Conservation (phyloP, 1,140 invertebrate genomes). For the Drosophila teissieri region DNA sequence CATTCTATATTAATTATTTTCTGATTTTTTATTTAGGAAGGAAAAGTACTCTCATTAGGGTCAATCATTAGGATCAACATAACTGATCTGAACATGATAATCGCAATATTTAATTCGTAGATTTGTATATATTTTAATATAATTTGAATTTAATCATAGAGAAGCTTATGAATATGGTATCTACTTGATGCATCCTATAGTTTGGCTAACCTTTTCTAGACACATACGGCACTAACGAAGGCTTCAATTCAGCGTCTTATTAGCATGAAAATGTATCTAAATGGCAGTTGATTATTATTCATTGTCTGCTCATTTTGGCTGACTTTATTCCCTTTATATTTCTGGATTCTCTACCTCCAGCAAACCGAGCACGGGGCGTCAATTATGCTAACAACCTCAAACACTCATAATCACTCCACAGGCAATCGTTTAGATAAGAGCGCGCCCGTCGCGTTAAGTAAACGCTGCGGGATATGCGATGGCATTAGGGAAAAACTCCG, state of each 20-base stretch:
- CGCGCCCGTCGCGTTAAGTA: conserved; percentile 67
- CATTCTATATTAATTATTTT: too few species aligned
- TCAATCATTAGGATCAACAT: too few species aligned
- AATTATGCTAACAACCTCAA: conserved; percentile 82
- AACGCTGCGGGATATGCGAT: conserved; percentile 77
- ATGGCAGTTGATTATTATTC: conserved; percentile 80
- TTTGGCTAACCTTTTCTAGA: too few species aligned
- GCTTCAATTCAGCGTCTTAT: conserved; percentile 53
- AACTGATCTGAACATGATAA: too few species aligned
- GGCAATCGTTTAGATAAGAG: conserved; percentile 82
- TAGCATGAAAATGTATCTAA: conserved; percentile 70
- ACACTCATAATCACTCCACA: conserved; percentile 83
- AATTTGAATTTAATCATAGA: too few species aligned
- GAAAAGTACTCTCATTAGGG: too few species aligned
- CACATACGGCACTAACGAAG: neutral
- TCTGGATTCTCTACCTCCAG: conserved; percentile 20
- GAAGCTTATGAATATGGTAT: too few species aligned
- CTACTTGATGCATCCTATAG: too few species aligned
- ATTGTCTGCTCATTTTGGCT: conserved; percentile 57
- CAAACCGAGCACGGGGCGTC: conserved; percentile 68
- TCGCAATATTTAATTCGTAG: too few species aligned
- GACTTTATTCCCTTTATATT: conserved; percentile 36
- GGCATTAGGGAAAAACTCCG: conserved; percentile 34
- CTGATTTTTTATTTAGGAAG: too few species aligned
- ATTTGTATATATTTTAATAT: too few species aligned